phyloP scores from a whole-genome alignment of 2,888 invertebrate species.

The Phaonia tiefii region DNA sequence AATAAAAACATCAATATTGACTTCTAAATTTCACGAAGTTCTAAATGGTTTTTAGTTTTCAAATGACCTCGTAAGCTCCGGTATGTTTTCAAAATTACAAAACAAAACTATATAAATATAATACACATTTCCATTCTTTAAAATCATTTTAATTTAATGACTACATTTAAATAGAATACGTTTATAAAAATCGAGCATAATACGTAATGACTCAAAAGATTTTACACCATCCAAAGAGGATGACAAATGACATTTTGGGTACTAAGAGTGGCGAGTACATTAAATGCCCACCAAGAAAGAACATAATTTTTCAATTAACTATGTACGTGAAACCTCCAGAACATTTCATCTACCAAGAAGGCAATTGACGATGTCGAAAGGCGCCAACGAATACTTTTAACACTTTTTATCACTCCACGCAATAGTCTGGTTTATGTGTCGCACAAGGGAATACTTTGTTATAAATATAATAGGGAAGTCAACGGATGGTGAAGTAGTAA shows the following conservation, averaged over 20 bases:
- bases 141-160: conserved; percentile 29
- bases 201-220: too few species aligned
- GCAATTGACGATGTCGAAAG: conserved; percentile 11
- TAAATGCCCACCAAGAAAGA: conserved; percentile 52
- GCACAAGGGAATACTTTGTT: neutral
- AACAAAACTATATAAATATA: too few species aligned
- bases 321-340: conserved; percentile 50
- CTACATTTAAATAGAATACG: conserved; percentile 34
- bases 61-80: too few species aligned
- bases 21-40: conserved; percentile 42
- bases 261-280: neutral
- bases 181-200: too few species aligned
- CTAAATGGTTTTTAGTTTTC: too few species aligned
- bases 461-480: neutral
- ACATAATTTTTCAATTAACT: conserved; percentile 65
- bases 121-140: too few species aligned
- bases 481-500: too few species aligned
- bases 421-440: neutral
- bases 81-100: too few species aligned
- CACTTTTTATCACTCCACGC: conserved; percentile 15
- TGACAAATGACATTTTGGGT: conserved; percentile 54
- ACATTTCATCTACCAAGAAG: conserved; percentile 17
- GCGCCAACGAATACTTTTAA: conserved; percentile 49
- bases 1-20: neutral
- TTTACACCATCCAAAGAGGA: too few species aligned